These are phyloP conservation scores for Phrynocephalus vlangalii DNA, from an alignment of 2,797 vertebrate species.

Conservation along the genomic window DNA sequence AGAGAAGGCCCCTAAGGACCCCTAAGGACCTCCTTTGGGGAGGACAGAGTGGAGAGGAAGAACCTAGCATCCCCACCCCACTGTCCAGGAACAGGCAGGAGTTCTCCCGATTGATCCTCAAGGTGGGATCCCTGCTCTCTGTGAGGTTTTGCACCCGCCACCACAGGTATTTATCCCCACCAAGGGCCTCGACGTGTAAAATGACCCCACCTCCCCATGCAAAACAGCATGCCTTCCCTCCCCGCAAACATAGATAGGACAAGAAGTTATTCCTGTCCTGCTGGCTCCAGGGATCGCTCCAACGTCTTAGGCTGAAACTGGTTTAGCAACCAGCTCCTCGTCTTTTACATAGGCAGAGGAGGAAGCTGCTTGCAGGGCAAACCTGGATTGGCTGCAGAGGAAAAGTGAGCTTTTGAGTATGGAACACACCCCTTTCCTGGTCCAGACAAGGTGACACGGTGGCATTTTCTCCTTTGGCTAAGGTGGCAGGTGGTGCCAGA, in stretches of 20 bases:
- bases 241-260: background rate
- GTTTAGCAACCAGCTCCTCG: background rate
- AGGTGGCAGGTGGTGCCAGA: background rate
- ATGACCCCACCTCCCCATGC: background rate
- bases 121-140: background rate
- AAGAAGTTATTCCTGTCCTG: background rate
- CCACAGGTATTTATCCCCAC: constrained; percentile 13
- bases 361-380: background rate
- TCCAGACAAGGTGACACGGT: background rate
- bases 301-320: background rate
- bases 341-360: background rate
- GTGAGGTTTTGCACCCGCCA: background rate
- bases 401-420: background rate
- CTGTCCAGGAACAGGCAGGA: constrained; percentile 6
- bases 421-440: no score
- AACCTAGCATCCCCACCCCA: background rate
- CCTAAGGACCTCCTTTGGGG: constrained; percentile 77
- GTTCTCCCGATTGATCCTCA: background rate
- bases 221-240: no score
- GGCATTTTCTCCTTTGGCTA: background rate
- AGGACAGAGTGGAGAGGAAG: constrained; percentile 21
- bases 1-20: constrained; percentile 71
- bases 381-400: background rate
- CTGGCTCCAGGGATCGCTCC: background rate
- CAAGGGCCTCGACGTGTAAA: background rate